Percentiles rank a stretch among this genome's conserved stretches.
Evolutionary conservation across 2,888 invertebrate species (phyloP).

Genomic region (Rapana venosa): DNA sequence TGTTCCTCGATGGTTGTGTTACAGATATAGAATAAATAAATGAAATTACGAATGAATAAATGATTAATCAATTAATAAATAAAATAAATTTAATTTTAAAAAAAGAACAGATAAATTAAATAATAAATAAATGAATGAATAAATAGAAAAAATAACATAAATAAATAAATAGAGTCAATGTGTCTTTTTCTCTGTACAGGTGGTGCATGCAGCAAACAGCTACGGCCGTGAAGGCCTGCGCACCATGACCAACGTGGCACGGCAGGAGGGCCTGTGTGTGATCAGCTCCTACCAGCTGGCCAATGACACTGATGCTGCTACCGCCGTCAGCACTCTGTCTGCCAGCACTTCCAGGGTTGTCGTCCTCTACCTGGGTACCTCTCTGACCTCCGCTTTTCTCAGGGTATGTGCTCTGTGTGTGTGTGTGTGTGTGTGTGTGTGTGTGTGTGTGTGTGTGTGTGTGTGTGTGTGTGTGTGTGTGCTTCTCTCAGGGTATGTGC

Average conservation of each 20-base stretch:
- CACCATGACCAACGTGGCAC: conserved; percentile 57
- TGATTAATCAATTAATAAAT: too few species aligned
- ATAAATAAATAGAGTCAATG: too few species aligned
- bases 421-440: neutral
- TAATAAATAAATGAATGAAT: too few species aligned
- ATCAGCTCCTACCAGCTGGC: conserved; percentile 54
- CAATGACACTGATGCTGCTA: conserved; percentile 39
- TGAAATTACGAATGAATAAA: too few species aligned
- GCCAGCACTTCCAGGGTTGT: conserved; percentile 62
- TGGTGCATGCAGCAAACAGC: conserved; percentile 62
- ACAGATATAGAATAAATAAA: too few species aligned
- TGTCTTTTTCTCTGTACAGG: too few species aligned
- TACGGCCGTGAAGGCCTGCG: conserved; percentile 62
- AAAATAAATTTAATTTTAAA: too few species aligned
- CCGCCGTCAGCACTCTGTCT: conserved; percentile 53
- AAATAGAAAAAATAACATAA: too few species aligned
- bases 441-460: neutral
- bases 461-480: too few species aligned
- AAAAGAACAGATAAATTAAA: too few species aligned
- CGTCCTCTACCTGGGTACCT: conserved; percentile 59
- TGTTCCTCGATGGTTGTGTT: too few species aligned
- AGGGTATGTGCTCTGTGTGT: neutral
- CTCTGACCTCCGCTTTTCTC: conserved; percentile 53
- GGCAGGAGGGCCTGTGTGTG: conserved; percentile 68
- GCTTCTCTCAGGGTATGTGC: too few species aligned